Percentiles rank a stretch among this genome's conserved stretches.
Evolutionary conservation across 2,797 vertebrate genomes (phyloP).

Genomic region (Microcaecilia unicolor): DNA sequence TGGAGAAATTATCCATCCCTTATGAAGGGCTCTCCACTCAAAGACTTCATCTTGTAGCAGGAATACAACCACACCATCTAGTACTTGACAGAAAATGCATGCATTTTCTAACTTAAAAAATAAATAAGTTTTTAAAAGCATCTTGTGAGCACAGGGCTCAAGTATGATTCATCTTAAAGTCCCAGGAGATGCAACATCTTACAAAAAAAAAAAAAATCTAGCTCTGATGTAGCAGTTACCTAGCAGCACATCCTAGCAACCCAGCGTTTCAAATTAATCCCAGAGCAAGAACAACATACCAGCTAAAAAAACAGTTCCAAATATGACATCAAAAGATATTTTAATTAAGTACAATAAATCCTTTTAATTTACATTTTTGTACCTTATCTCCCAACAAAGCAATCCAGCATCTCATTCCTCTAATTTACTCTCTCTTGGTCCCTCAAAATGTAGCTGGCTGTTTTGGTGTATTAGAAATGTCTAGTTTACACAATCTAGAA

Average conservation of each 20-base stretch:
- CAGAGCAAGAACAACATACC: constrained; percentile 6
- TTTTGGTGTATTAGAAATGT: too few relatives aligned
- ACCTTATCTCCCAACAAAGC: too few relatives aligned
- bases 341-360: too few relatives aligned
- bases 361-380: too few relatives aligned
- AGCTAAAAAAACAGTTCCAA: constrained; percentile 20
- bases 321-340: constrained; percentile 5
- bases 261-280: constrained; percentile 33
- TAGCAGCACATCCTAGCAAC: constrained; percentile 67
- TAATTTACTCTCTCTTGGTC: too few relatives aligned
- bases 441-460: too few relatives aligned
- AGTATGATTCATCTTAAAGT: constrained; percentile 23
- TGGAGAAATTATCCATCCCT: neutral
- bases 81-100: too few relatives aligned
- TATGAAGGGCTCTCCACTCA: constrained; percentile 3
- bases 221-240: constrained; percentile 45
- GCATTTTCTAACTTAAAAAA: too few relatives aligned
- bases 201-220: constrained; percentile 15
- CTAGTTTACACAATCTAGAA: too few relatives aligned
- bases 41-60: constrained; percentile 10
- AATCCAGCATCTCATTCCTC: too few relatives aligned
- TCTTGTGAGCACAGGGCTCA: constrained; percentile 11
- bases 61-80: too few relatives aligned
- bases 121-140: too few relatives aligned
- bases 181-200: constrained; percentile 15